These are phyloP conservation scores for Phorcus lineatus DNA, from an alignment of 2,888 invertebrate species.

Conservation along the genomic window DNA sequence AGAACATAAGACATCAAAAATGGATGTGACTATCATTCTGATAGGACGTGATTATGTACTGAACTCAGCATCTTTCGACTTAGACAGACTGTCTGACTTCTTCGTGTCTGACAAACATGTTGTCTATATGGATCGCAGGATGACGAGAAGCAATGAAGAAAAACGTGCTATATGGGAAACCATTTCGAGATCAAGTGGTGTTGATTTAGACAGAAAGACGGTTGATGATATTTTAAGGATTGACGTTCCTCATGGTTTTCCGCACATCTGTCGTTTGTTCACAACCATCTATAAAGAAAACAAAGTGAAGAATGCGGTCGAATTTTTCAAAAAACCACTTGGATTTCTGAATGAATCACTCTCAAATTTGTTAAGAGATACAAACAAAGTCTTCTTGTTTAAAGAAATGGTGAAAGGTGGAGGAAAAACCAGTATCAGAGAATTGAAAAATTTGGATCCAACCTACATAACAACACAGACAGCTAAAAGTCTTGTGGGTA, in stretches of 20 bases:
- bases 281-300: background rate
- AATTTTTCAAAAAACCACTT: background rate
- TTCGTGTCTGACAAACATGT: background rate
- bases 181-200: background rate
- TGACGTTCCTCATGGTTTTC: background rate
- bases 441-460: background rate
- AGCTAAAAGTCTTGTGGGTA: background rate
- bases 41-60: background rate
- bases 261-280: background rate
- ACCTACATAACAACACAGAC: background rate
- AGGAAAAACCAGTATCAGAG: background rate
- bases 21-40: background rate
- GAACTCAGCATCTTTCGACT: background rate
- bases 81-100: background rate
- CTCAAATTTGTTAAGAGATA: background rate
- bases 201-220: background rate
- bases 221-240: background rate
- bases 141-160: too few species aligned
- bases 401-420: background rate
- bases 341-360: background rate
- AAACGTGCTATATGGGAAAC: too few species aligned
- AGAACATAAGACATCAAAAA: too few species aligned
- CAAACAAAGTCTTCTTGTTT: background rate
- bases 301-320: background rate
- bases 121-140: background rate